A percentile compares a stretch with the other conserved stretches of the same genome.
These are phyloP conservation scores for Branchipolynoe longqiensis DNA, from an alignment of 2,888 invertebrate genomes.

Conservation along the genomic window DNA sequence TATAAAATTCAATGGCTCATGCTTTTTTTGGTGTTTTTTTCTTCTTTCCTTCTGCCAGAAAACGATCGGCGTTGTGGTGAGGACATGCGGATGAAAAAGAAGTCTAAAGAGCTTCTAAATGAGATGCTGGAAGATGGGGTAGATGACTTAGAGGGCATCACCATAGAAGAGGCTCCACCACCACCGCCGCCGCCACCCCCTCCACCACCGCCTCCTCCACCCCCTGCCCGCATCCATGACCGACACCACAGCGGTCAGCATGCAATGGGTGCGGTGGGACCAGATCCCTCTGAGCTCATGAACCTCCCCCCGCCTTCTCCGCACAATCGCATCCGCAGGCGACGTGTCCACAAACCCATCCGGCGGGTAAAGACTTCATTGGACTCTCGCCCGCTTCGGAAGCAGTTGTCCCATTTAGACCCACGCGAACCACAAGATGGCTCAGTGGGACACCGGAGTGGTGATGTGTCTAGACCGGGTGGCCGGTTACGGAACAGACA, in stretches of 20 bases:
- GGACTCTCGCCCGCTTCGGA: constrained; percentile 63
- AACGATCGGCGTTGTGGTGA: constrained; percentile 19
- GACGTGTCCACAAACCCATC: constrained; percentile 65
- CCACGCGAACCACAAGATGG: constrained; percentile 31
- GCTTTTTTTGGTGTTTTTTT: neutral
- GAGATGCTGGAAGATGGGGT: constrained; percentile 31
- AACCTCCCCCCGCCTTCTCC: constrained; percentile 54
- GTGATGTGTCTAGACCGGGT: neutral
- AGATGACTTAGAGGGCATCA: constrained; percentile 1
- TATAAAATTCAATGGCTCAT: neutral
- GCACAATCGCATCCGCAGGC: neutral
- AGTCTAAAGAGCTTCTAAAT: constrained; percentile 43
- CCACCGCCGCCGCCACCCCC: neutral
- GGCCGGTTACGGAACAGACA: constrained; percentile 39
- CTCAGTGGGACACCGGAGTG: neutral
- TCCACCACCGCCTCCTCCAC: constrained; percentile 24
- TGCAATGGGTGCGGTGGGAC: constrained; percentile 47
- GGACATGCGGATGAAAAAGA: constrained; percentile 9
- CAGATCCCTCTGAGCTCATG: constrained; percentile 34
- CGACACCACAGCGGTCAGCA: constrained; percentile 48
- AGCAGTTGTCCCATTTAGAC: constrained; percentile 31
- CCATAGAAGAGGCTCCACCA: neutral
- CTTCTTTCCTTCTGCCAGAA: neutral
- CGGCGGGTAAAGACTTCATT: constrained; percentile 75
- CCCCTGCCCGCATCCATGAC: constrained; percentile 12